phyloP scores from a whole-genome alignment of 2,888 invertebrate species.

The Drosophila histrio region DNA sequence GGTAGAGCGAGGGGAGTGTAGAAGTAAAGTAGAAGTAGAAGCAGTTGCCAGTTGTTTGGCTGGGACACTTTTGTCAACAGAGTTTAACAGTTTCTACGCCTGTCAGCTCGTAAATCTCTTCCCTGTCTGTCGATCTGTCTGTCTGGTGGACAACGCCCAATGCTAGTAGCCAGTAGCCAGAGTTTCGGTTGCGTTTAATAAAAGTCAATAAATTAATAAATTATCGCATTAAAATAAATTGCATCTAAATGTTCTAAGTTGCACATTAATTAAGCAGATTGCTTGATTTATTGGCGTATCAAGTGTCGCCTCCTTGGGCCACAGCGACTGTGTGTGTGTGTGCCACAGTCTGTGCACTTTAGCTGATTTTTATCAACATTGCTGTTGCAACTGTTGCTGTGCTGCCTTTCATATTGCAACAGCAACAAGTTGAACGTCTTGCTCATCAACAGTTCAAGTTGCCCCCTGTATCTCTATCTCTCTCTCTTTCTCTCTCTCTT shows the following conservation, averaged over 20 bases:
- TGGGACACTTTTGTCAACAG: slow-evolving; percentile 75
- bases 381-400: slow-evolving; percentile 25
- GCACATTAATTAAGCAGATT: slow-evolving; percentile 85
- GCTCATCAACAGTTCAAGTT: slow-evolving; percentile 50
- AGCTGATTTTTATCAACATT: slow-evolving; percentile 69
- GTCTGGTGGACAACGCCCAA: slow-evolving; percentile 34
- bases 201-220: slow-evolving; percentile 85
- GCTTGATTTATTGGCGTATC: slow-evolving; percentile 84
- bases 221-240: slow-evolving; percentile 85
- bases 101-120: slow-evolving; percentile 78
- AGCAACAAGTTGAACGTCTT: slow-evolving; percentile 49
- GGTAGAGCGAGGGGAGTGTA: slow-evolving; percentile 18
- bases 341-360: slow-evolving; percentile 45
- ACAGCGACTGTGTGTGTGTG: not conserved
- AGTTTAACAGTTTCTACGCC: slow-evolving; percentile 79
- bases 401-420: slow-evolving; percentile 50
- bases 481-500: not conserved
- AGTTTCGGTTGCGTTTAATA: slow-evolving; percentile 67
- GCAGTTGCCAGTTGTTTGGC: slow-evolving; percentile 45
- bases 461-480: slow-evolving; percentile 5
- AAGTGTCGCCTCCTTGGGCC: slow-evolving; percentile 74
- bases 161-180: slow-evolving; percentile 40
- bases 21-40: not conserved
- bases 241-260: slow-evolving; percentile 84
- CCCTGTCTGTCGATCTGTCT: not conserved